phyloP scores from a whole-genome alignment of 2,888 invertebrate genomes.

The Eubasilissa splendida region DNA sequence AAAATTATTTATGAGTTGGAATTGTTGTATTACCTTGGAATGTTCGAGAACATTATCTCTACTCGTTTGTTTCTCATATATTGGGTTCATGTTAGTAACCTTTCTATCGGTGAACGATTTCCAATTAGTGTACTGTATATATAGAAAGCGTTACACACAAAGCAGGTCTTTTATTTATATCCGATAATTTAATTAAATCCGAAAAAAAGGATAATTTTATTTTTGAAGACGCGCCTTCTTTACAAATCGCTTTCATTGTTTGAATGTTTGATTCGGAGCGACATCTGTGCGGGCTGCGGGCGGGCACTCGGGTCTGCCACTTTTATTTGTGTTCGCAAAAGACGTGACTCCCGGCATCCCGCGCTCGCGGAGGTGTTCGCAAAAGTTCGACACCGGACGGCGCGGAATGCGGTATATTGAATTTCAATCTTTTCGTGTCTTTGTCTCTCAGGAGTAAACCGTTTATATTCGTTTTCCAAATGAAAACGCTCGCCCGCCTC shows the following conservation, averaged over 20 bases:
- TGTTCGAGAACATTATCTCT: too few relatives aligned
- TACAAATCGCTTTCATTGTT: neutral
- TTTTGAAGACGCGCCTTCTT: too few relatives aligned
- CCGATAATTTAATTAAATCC: too few relatives aligned
- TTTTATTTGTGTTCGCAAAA: constrained; percentile 4
- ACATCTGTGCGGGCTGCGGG: neutral
- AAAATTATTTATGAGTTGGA: too few relatives aligned
- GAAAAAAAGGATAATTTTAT: too few relatives aligned
- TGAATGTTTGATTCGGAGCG: constrained; percentile 10
- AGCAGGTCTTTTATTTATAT: too few relatives aligned
- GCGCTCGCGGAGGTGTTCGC: neutral
- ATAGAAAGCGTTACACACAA: too few relatives aligned
- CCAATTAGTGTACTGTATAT: too few relatives aligned
- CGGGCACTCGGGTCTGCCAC: neutral
- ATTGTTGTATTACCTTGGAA: too few relatives aligned
- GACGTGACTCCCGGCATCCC: neutral
- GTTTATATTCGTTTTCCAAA: constrained; percentile 50
- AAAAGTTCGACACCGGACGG: constrained; percentile 37
- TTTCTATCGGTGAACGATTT: too few relatives aligned
- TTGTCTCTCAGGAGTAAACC: constrained; percentile 36
- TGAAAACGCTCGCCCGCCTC: constrained; percentile 24
- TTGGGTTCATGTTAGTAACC: too few relatives aligned
- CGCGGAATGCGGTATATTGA: constrained; percentile 52
- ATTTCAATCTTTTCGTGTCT: constrained; percentile 52
- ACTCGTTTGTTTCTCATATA: too few relatives aligned